Evolutionary conservation across 2,113 vertebrate genomes (phyloP).

Genomic region (Gracilinanus agilis): DNA sequence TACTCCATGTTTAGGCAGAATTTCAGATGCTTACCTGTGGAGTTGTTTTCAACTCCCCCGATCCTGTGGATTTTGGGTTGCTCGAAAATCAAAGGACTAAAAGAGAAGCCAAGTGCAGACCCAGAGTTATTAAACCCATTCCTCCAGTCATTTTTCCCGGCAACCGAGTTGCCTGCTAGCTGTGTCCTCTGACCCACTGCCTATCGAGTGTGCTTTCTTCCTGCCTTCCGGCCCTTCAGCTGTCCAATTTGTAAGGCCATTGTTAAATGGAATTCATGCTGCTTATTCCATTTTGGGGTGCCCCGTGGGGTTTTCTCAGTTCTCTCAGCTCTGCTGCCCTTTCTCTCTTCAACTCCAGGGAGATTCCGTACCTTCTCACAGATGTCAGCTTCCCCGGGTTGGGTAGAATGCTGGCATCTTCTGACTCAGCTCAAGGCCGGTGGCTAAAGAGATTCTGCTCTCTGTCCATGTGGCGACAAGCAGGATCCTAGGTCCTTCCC

Average conservation of each 20-base stretch:
- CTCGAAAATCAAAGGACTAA: slow-evolving; percentile 46
- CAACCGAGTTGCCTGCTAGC: slow-evolving; percentile 49
- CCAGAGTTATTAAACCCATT: slow-evolving; percentile 11
- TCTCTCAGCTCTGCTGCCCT: slow-evolving; percentile 42
- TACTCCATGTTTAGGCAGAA: not conserved
- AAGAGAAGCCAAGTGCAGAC: slow-evolving; percentile 1
- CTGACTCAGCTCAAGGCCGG: not conserved
- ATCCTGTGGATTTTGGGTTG: slow-evolving; percentile 20
- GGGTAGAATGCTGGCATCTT: not conserved
- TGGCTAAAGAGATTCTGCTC: slow-evolving; percentile 11
- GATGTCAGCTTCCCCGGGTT: not conserved
- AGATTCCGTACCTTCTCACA: slow-evolving; percentile 6
- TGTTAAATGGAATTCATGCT: slow-evolving; percentile 38
- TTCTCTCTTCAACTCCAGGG: slow-evolving; percentile 17
- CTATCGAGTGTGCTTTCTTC: not conserved
- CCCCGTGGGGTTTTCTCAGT: slow-evolving; percentile 5
- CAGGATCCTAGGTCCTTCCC: not conserved
- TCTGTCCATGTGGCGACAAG: not conserved
- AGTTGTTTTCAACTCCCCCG: not conserved
- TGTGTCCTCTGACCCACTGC: slow-evolving; percentile 46
- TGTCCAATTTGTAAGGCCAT: slow-evolving; percentile 67
- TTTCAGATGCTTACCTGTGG: not conserved
- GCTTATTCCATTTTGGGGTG: slow-evolving; percentile 10
- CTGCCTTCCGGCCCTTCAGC: slow-evolving; percentile 41
- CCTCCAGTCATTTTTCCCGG: slow-evolving; percentile 49